Evolutionary conservation across 2,888 invertebrate species (phyloP), one percentile per base, ranked within the genome.

Genomic region (Pyrrhia umbra): DNA sequence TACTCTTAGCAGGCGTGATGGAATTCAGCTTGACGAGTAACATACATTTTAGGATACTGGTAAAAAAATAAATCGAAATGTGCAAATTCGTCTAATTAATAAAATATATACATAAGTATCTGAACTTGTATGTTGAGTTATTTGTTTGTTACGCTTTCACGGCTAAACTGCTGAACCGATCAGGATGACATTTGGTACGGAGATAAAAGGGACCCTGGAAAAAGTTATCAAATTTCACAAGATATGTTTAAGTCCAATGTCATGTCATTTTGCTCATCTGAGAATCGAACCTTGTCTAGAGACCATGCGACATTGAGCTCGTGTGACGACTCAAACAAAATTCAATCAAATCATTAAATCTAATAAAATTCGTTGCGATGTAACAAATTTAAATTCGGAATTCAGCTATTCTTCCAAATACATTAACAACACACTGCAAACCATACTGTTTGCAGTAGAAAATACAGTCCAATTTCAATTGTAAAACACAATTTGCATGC

Each of bases 351-450:
- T 37, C n/a, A 51, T 56, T 43, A 30, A 68, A 52, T 23, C 52
- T 50, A 13, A 54, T 51, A 20, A 61, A 61, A 75, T 78, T 75
- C 49, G 49, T 54, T n/a, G 13, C 46, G 34, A 55, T 25, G 45
- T 55, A 54, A 47, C 50, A 43, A 60, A 61, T 55, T 59, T 43
- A 2, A 54, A 60, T 65, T 68, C 25, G 0, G 4, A 57, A 75
- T 78, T 78, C 58, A 60, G 15, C 8, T 45, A 57, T 21, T 40
- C 50, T 45, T 18, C 51, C 55, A 58, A 60, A 55, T 56, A 47
- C 42, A 9, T 40, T 34, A 4, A 58, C 10, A 10, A 8, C 8
- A 46, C 10, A 45, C n/a, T 34, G 10, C 1, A 63, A 51, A 65
- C 30, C 1, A 6, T 5, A 54, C 39, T 16, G 2, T 64, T 8